Conservation (phyloP, 2,797 vertebrate genomes). For the Darevskia mixta region DNA sequence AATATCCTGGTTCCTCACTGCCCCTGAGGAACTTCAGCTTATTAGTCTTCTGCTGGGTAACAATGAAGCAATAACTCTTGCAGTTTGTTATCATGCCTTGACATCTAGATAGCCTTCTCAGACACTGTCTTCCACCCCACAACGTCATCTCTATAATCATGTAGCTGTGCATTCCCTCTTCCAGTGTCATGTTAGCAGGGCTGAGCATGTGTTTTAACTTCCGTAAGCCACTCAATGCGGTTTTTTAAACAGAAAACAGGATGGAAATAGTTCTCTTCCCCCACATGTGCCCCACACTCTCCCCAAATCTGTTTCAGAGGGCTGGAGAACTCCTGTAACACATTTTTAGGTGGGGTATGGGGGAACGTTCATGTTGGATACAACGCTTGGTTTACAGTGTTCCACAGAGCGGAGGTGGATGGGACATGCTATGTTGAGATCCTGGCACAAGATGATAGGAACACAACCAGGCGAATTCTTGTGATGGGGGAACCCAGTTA, state of each 20-base stretch:
- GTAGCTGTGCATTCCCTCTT: too few species aligned
- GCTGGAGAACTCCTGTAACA: too few species aligned
- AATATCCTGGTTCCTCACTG: not conserved
- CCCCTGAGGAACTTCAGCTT: not conserved
- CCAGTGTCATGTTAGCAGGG: not conserved
- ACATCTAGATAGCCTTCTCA: not conserved
- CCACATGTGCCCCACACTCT: too few species aligned
- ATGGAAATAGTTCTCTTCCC: too few species aligned
- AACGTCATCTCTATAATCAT: not conserved
- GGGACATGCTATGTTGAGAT: not conserved
- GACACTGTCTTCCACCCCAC: not conserved
- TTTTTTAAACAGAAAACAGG: too few species aligned
- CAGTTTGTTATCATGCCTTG: not conserved
- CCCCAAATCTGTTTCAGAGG: too few species aligned
- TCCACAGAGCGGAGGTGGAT: not conserved
- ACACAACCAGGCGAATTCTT: not conserved
- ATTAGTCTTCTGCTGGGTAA: not conserved
- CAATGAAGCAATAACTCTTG: not conserved
- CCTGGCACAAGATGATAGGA: not conserved
- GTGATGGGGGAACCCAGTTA: not conserved
- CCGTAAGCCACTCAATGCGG: not conserved
- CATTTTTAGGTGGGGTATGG: too few species aligned
- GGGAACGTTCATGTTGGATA: too few species aligned
- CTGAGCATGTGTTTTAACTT: not conserved
- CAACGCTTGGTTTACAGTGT: not conserved